Conservation (phyloP, 2,888 invertebrate genomes). For the Andricus curvator region DNA sequence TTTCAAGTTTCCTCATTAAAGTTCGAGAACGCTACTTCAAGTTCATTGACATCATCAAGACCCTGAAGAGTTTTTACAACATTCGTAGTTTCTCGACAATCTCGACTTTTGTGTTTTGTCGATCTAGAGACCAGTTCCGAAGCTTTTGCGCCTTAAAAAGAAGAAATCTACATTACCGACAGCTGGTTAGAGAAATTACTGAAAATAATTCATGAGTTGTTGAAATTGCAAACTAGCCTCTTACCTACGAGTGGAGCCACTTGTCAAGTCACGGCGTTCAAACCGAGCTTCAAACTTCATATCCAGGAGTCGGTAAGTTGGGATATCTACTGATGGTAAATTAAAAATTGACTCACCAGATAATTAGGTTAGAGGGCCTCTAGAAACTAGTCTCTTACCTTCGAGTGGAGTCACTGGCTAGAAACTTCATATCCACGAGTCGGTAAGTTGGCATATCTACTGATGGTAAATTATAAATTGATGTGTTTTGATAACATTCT, state of each 20-base stretch:
- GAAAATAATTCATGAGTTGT: background rate
- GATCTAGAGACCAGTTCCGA: background rate
- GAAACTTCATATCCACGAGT: too few species aligned
- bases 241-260: too few species aligned
- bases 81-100: background rate
- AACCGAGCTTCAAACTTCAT: too few species aligned
- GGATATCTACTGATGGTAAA: background rate
- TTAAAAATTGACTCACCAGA: background rate
- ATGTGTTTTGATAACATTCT: too few species aligned
- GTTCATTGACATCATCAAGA: slow-evolving; percentile 23
- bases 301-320: too few species aligned
- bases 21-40: slow-evolving; percentile 9
- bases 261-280: too few species aligned
- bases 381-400: too few species aligned
- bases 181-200: background rate
- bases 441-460: too few species aligned
- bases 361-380: background rate
- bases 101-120: background rate
- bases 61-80: background rate
- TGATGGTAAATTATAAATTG: too few species aligned
- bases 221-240: background rate
- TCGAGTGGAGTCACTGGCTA: too few species aligned
- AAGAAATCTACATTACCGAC: background rate
- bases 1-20: background rate
- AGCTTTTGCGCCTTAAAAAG: background rate